Percentiles rank a stretch among this genome's conserved stretches.
Evolutionary conservation across 2,888 invertebrate genomes (phyloP).

Genomic region (Lasioglossum morio): DNA sequence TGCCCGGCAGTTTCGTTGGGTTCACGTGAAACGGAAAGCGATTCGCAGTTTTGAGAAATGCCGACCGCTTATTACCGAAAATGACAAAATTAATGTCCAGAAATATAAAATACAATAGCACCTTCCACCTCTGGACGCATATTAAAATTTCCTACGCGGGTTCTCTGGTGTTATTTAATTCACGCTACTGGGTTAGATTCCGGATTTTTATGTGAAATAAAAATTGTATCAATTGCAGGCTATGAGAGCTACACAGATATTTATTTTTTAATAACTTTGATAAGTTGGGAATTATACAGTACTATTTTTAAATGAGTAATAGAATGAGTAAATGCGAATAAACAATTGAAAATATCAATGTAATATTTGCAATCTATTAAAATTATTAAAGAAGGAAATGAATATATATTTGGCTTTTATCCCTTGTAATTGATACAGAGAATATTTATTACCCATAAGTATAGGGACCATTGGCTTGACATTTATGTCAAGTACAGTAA

Average conservation of each 20-base stretch:
- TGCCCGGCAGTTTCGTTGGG: conserved; percentile 10
- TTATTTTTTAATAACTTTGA: background rate
- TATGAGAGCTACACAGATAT: background rate
- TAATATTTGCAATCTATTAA: background rate
- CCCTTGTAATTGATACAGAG: no score
- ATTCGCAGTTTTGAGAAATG: background rate
- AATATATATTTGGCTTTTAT: no score
- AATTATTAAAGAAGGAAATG: background rate
- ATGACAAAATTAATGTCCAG: background rate
- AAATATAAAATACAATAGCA: background rate
- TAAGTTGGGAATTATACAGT: background rate
- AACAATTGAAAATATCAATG: background rate
- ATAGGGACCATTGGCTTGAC: no score
- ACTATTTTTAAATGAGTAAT: no score
- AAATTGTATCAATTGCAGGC: background rate
- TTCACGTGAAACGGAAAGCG: background rate
- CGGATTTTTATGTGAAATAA: background rate
- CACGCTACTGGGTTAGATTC: background rate
- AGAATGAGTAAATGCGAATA: no score
- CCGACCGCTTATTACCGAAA: background rate
- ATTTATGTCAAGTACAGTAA: no score
- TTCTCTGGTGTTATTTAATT: background rate
- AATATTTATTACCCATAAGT: no score
- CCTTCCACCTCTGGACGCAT: background rate
- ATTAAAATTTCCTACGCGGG: background rate